phyloP scores from a whole-genome alignment of 2,888 invertebrate genomes.

The Mesorhabditis spiculigera region DNA sequence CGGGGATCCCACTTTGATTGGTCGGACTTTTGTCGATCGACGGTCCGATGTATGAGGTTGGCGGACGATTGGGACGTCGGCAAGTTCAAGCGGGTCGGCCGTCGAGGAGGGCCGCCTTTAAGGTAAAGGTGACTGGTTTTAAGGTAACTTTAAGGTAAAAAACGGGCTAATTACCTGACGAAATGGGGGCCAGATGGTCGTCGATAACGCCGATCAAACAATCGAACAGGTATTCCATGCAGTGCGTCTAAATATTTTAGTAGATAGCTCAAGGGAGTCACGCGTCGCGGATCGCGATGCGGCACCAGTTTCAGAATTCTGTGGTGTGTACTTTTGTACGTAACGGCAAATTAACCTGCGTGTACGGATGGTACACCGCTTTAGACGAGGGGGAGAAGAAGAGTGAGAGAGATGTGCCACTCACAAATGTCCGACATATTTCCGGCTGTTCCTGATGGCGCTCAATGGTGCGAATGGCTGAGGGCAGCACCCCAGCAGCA shows the following conservation, averaged over 20 bases:
- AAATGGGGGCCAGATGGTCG: not conserved
- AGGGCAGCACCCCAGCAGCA: not conserved
- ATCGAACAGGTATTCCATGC: constrained; percentile 4
- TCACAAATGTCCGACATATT: constrained; percentile 1
- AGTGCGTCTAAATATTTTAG: not conserved
- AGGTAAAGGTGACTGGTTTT: too few species aligned
- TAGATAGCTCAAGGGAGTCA: too few species aligned
- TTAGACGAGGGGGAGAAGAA: too few species aligned
- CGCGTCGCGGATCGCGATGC: too few species aligned
- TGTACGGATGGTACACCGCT: too few species aligned
- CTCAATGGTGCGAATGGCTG: not conserved
- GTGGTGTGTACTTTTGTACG: too few species aligned
- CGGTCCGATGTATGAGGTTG: not conserved
- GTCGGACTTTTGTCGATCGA: not conserved
- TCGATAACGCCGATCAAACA: not conserved
- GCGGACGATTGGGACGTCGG: not conserved
- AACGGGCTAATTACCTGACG: not conserved
- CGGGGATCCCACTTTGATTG: not conserved
- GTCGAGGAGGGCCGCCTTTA: not conserved
- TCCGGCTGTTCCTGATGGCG: not conserved
- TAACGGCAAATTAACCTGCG: too few species aligned
- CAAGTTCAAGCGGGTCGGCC: not conserved
- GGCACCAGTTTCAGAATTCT: too few species aligned
- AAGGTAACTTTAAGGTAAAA: not conserved
- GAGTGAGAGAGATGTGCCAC: not conserved